Conservation (phyloP, 2,797 vertebrate species). For the Acanthopagrus latus region DNA sequence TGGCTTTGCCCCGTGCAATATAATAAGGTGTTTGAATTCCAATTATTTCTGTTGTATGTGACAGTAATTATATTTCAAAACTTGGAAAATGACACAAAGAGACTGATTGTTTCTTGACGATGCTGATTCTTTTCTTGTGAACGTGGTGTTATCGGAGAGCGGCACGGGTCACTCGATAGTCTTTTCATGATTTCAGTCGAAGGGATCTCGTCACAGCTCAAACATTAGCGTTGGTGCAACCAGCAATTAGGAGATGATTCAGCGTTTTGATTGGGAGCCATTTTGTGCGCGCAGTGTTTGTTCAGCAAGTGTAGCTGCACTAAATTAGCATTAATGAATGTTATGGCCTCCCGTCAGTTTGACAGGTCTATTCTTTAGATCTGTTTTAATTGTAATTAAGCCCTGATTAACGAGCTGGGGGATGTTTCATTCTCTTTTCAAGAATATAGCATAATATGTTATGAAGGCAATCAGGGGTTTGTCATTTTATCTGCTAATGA, state of each 20-base stretch:
- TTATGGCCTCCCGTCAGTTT: slow-evolving; percentile 80
- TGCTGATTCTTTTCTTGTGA: neutral
- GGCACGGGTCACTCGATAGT: slow-evolving; percentile 43
- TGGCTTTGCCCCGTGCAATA: slow-evolving; percentile 7
- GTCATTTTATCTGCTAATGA: slow-evolving; percentile 81
- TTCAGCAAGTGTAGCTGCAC: slow-evolving; percentile 69
- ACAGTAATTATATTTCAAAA: slow-evolving; percentile 38
- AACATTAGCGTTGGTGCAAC: slow-evolving; percentile 65
- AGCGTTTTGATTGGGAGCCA: slow-evolving; percentile 77
- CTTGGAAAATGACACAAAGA: neutral
- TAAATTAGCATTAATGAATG: slow-evolving; percentile 83
- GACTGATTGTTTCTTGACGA: neutral
- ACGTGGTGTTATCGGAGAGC: neutral
- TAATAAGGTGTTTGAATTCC: slow-evolving; percentile 29
- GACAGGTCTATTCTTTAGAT: slow-evolving; percentile 83
- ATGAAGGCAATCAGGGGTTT: slow-evolving; percentile 78
- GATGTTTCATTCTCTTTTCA: slow-evolving; percentile 75
- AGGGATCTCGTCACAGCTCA: slow-evolving; percentile 42
- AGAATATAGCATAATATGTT: slow-evolving; percentile 76
- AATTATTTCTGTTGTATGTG: slow-evolving; percentile 16
- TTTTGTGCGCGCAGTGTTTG: slow-evolving; percentile 72
- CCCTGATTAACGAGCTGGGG: slow-evolving; percentile 78
- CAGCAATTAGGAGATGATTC: slow-evolving; percentile 80
- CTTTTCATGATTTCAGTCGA: slow-evolving; percentile 58
- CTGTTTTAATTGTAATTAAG: slow-evolving; percentile 84